A percentile compares a stretch with the other conserved stretches of the same genome.
These are phyloP conservation scores for Mycogona germanica DNA, from an alignment of 2,888 invertebrate species.

Conservation along the genomic window DNA sequence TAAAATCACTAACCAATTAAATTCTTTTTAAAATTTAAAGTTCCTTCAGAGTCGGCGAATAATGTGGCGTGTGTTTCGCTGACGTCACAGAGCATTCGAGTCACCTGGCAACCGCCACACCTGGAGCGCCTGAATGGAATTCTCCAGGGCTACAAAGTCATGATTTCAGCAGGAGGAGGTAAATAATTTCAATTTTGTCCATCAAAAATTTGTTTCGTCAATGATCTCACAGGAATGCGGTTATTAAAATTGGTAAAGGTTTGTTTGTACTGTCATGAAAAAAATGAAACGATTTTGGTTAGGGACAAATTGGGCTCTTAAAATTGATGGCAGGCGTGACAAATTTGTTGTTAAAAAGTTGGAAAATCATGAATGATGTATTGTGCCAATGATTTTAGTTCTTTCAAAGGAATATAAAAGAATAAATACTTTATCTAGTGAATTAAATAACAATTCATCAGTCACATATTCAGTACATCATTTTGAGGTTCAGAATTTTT, in stretches of 20 bases:
- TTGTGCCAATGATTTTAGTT: too few species aligned
- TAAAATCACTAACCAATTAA: too few species aligned
- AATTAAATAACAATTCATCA: background rate
- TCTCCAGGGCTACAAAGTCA: constrained; percentile 92
- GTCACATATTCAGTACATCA: too few species aligned
- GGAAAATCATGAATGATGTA: too few species aligned
- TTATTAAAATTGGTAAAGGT: too few species aligned
- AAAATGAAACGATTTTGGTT: too few species aligned
- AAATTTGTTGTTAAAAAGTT: too few species aligned
- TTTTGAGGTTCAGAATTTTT: too few species aligned
- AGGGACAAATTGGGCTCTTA: background rate
- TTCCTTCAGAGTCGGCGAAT: constrained; percentile 14
- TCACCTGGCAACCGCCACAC: constrained; percentile 90
- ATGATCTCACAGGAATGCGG: too few species aligned
- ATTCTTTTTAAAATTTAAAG: constrained; percentile 7
- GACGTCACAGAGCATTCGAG: constrained; percentile 48
- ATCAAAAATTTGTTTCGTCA: background rate
- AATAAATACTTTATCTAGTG: background rate
- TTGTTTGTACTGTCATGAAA: too few species aligned
- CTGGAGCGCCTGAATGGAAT: constrained; percentile 84
- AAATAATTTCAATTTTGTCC: background rate
- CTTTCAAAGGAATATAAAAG: too few species aligned
- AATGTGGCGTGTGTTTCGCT: constrained; percentile 13
- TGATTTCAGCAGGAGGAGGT: constrained; percentile 1
- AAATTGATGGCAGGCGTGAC: background rate